Evolutionary conservation across 2,113 vertebrate species (phyloP).

Genomic region (Corythoichthys intestinalis): DNA sequence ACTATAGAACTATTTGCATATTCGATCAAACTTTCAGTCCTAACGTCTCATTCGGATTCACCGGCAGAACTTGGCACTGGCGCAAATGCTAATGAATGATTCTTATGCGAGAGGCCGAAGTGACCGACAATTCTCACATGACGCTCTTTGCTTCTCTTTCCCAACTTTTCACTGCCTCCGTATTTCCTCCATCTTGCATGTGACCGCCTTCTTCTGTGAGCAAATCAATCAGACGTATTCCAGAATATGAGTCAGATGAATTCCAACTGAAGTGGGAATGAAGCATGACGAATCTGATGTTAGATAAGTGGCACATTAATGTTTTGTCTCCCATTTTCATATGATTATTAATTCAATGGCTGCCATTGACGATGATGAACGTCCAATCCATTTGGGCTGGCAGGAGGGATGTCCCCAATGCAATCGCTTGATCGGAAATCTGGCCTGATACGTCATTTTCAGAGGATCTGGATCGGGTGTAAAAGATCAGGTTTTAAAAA

Average conservation of each 20-base stretch:
- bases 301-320: conserved; percentile 6
- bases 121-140: background rate
- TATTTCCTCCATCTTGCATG: background rate
- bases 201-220: background rate
- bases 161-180: background rate
- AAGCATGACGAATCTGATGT: conserved; percentile 1
- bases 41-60: conserved; percentile 5
- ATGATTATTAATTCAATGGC: background rate
- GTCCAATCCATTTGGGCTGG: no score
- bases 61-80: background rate
- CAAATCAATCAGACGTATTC: conserved; percentile 25
- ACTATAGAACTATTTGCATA: background rate
- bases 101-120: background rate
- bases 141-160: background rate
- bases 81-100: conserved; percentile 2
- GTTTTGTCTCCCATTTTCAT: conserved; percentile 1
- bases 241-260: conserved; percentile 9
- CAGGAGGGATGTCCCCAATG: no score
- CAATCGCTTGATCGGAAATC: no score
- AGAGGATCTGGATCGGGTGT: no score
- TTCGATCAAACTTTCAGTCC: background rate
- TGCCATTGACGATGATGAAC: no score
- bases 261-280: conserved; percentile 14
- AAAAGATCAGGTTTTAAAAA: no score
- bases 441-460: no score